Evolutionary conservation across 2,888 invertebrate genomes (phyloP).

Genomic region (Glyphotaelius pellucidus): DNA sequence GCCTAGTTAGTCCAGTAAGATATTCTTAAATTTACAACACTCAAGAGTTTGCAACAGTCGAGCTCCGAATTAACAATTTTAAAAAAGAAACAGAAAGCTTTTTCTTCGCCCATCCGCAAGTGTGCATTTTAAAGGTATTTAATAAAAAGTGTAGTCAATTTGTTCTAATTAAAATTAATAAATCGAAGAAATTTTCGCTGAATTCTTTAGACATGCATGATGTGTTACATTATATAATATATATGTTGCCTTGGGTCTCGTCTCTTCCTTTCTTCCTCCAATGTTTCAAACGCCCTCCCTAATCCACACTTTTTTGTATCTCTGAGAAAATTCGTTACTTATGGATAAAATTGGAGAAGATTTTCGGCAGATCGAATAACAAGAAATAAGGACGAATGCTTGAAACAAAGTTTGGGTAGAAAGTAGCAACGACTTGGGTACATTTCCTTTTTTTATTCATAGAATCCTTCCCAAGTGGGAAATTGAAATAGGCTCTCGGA

Average conservation of each 20-base stretch:
- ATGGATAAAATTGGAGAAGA: not conserved
- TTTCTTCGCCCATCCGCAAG: too few relatives aligned
- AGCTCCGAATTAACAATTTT: too few relatives aligned
- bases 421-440: not conserved
- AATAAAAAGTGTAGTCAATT: too few relatives aligned
- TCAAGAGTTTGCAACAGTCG: too few relatives aligned
- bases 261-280: not conserved
- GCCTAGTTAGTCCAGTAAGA: too few relatives aligned
- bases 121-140: too few relatives aligned
- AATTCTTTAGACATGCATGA: not conserved
- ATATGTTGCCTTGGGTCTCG: not conserved
- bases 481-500: not conserved
- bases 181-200: too few relatives aligned
- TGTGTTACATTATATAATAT: not conserved
- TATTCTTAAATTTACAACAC: too few relatives aligned
- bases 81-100: too few relatives aligned
- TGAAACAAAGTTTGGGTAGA: not conserved
- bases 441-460: not conserved
- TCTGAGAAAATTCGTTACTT: not conserved
- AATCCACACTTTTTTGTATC: not conserved
- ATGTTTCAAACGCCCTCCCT: not conserved
- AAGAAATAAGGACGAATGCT: not conserved
- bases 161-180: too few relatives aligned
- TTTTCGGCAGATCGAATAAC: not conserved
- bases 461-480: not conserved